Base-by-base conservation (phyloP, 2,113 vertebrate species). In the Chaetodon auriga region DNA sequence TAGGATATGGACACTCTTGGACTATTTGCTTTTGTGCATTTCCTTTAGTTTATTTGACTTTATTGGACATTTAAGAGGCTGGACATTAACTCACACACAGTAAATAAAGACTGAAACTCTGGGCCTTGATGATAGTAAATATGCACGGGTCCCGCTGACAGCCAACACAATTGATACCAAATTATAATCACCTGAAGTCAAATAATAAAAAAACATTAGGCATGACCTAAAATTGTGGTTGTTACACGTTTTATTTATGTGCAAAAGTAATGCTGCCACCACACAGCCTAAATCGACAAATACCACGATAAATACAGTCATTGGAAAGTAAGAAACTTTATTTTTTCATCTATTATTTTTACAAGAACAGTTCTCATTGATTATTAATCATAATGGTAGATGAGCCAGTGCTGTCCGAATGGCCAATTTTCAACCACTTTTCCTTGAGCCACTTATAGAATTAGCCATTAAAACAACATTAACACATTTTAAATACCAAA, bases 401-500 rank as follows among this genome's bases (percentile, higher is more conserved):
- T 18, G 8, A 5, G 23, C 64, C 5, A 6, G 10, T n/a, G 16
- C 21, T 25, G 18, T 46, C 23, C 14, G 15, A 66, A 18, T 66
- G 43, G 14, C n/a, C 0, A 1, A 25, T 23, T 68, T 48, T 35
- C n/a, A 13, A 2, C 23, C 15, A 19, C 4, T 49, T 25, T 18
- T 35, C 9, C n/a, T 11, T 30, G 9, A 15, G 16, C 15, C 2
- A 19, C n/a, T 18, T 66, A 8, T 48, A 18, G 25, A 66, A 66
- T 25, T 11, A 48, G 7, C 43, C 13, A 55, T 36, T 61, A 68
- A 69, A 46, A 35, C 14, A 35, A 7, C 54, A 14, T 30, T 6
- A 7, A 58, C 14, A 58, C 58, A 36, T 36, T 60, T 60, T 61
- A 68, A 21, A 51, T 21, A 19, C 43, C n/a, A 51, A 81, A 61